Evolutionary conservation across 2,113 vertebrate species (phyloP).

Genomic region (Ornithorhynchus anatinus): DNA sequence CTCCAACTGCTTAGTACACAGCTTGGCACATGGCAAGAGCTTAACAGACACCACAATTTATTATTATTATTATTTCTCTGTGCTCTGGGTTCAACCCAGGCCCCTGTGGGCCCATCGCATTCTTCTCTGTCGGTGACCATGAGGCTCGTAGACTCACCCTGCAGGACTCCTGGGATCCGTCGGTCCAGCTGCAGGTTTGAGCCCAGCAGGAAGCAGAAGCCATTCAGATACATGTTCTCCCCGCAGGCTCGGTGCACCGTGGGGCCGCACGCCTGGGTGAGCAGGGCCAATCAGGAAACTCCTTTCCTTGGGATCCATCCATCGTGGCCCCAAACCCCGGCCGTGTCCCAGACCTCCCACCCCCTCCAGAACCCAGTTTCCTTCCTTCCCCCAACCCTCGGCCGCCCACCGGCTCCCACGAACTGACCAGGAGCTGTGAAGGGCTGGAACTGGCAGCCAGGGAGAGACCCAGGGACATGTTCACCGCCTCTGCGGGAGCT

Average conservation of each 20-base stretch:
- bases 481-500: constrained; percentile 23
- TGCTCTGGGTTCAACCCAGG: not conserved
- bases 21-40: no score
- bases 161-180: constrained; percentile 3
- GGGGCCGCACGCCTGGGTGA: constrained; percentile 67
- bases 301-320: no score
- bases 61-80: no score
- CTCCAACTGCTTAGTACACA: no score
- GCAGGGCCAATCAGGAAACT: no score
- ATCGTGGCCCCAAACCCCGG: no score
- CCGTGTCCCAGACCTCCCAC: not conserved
- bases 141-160: constrained; percentile 30
- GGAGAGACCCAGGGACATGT: constrained; percentile 51
- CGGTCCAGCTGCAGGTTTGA: constrained; percentile 59
- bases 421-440: constrained; percentile 46
- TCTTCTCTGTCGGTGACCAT: not conserved
- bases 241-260: constrained; percentile 72
- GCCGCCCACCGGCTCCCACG: not conserved
- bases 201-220: constrained; percentile 69
- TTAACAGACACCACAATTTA: no score
- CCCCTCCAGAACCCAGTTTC: not conserved
- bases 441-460: not conserved
- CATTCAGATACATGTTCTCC: constrained; percentile 61
- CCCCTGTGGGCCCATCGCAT: not conserved
- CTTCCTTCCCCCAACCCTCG: not conserved